Base-by-base conservation (phyloP, 2,113 vertebrate species). In the Pontoporia blainvillei region DNA sequence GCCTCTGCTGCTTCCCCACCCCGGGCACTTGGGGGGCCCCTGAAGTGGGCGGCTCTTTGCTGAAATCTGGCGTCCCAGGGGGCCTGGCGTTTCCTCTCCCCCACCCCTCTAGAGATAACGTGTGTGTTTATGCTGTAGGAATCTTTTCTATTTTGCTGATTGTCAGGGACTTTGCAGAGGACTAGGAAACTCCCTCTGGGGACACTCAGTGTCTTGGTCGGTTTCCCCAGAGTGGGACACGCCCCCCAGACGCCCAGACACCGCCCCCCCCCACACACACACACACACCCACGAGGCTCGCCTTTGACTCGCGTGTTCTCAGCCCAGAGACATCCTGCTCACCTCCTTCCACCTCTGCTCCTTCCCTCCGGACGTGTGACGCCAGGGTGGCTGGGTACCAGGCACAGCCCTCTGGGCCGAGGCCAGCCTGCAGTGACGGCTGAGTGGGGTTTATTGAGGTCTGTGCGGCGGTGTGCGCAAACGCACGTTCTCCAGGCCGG, bases 271-370 rank as follows among this genome's bases (percentile, higher is more conserved):
- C 9, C 44, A 2, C 44, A 10, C 9, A 13, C 46, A 3, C 46
- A 46, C 46, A 3, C 46, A 15, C 49, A n/a, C 87, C 34, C 46
- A 14, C 0, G 0, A 2, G 44, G 71, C 90, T 44, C 0, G 0
- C 34, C 73, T 72, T 39, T 3, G 31, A 29, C 1, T 14, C 0
- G 15, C 1, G 0, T 8, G 0, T 23, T n/a, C 46, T 7, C 4
- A 2, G 15, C 75, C 27, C 76, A 1, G 11, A 52, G 25, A 2
- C 15, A 0, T 21, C 18, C 39, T 3, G 73, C 66, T 46, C 3
- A 6, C 7, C 1, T 23, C 46, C 8, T 1, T 25, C 52, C 61
- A 1, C 29, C 73, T 57, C 14, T 39, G 11, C 7, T 6, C 41
- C 31, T 25, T 29, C 79, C 39, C 34, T 29, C 46, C 59, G 71